A percentile compares a stretch with the other conserved stretches of the same genome.
phyloP scores from a whole-genome alignment of 2,888 invertebrate genomes.

The Thereva nobilitata region DNA sequence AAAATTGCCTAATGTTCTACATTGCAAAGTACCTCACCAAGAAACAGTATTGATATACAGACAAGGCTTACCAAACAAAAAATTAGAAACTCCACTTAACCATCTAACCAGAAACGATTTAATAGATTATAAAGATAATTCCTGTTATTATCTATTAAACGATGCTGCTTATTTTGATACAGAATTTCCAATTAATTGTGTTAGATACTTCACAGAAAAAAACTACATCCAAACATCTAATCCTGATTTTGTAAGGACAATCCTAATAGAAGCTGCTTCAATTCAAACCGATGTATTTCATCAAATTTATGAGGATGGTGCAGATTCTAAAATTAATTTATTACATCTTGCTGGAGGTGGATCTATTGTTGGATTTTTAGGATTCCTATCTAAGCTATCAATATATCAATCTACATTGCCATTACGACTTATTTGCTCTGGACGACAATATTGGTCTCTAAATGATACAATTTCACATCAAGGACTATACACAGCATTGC shows the following conservation, averaged over 20 bases:
- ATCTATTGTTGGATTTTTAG: slow-evolving; percentile 73
- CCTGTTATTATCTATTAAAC: slow-evolving; percentile 68
- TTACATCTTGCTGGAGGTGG: slow-evolving; percentile 78
- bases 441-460: slow-evolving; percentile 65
- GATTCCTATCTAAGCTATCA: slow-evolving; percentile 71
- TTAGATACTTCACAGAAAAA: slow-evolving; percentile 57
- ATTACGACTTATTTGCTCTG: slow-evolving; percentile 69
- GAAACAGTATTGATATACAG: not conserved
- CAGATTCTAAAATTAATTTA: slow-evolving; percentile 60
- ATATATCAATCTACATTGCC: slow-evolving; percentile 68
- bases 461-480: slow-evolving; percentile 46
- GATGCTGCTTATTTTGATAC: slow-evolving; percentile 75
- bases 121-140: slow-evolving; percentile 55
- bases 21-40: slow-evolving; percentile 64
- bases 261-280: slow-evolving; percentile 73
- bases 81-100: slow-evolving; percentile 46
- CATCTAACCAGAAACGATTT: slow-evolving; percentile 51
- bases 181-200: slow-evolving; percentile 50
- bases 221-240: slow-evolving; percentile 66
- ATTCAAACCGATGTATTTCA: slow-evolving; percentile 64
- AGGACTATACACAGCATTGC: slow-evolving; percentile 70
- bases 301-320: slow-evolving; percentile 62
- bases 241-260: slow-evolving; percentile 76
- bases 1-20: slow-evolving; percentile 71
- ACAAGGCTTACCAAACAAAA: slow-evolving; percentile 39